These are phyloP conservation scores for Pantherophis alleghaniensis DNA, from an alignment of 2,797 vertebrate species.

Conservation along the genomic window DNA sequence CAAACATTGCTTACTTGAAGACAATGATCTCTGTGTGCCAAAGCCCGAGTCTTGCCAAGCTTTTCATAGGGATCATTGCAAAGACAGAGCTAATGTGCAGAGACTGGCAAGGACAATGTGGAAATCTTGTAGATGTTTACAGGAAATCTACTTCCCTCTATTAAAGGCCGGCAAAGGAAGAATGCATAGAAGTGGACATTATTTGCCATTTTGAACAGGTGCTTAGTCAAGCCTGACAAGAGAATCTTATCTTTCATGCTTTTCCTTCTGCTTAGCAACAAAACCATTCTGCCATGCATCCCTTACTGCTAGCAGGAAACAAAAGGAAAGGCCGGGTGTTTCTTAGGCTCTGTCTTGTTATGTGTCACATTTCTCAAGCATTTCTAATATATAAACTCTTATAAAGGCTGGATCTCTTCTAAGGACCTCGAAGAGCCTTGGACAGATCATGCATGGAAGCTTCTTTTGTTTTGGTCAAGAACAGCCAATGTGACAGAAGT, in stretches of 20 bases:
- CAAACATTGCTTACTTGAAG: slow-evolving; percentile 20
- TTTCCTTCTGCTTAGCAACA: slow-evolving; percentile 23
- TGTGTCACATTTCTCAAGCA: not conserved
- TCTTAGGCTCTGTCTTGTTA: not conserved
- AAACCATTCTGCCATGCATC: not conserved
- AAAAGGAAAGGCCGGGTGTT: not conserved
- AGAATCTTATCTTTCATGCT: slow-evolving; percentile 14
- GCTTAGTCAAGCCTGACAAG: slow-evolving; percentile 18
- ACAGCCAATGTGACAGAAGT: not conserved
- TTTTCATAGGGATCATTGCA: slow-evolving; percentile 12
- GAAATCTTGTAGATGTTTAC: slow-evolving; percentile 17
- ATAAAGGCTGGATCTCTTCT: not conserved
- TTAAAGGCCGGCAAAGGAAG: slow-evolving; percentile 14
- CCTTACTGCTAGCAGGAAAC: slow-evolving; percentile 15
- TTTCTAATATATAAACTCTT: not conserved
- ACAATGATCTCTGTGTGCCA: slow-evolving; percentile 29
- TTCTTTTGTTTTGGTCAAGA: not conserved
- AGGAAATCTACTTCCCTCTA: slow-evolving; percentile 15
- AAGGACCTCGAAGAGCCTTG: not conserved
- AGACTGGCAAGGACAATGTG: slow-evolving; percentile 22
- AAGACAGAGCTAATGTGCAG: slow-evolving; percentile 17
- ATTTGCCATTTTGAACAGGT: slow-evolving; percentile 10
- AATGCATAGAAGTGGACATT: slow-evolving; percentile 6
- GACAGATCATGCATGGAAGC: not conserved
- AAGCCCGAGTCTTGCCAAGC: slow-evolving; percentile 1